phyloP scores from a whole-genome alignment of 2,888 invertebrate genomes.

The Minunthozetes semirufus region DNA sequence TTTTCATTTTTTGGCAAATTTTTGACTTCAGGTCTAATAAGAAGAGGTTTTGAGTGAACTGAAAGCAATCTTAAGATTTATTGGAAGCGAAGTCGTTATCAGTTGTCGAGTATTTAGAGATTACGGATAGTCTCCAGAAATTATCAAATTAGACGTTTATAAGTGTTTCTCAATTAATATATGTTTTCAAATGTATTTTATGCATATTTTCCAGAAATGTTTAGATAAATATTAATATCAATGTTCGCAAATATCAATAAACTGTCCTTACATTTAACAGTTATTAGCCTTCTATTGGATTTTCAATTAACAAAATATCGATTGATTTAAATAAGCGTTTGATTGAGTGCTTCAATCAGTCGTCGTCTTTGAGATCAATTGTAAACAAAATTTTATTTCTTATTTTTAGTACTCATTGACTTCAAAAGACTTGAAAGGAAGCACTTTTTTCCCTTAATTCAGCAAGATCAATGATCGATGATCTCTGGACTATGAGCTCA shows the following conservation, averaged over 20 bases:
- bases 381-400: no score
- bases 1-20: conserved; percentile 8
- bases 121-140: neutral
- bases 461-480: no score
- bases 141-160: conserved; percentile 4
- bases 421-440: no score
- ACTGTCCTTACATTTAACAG: no score
- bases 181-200: conserved; percentile 3
- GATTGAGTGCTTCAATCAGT: no score
- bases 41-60: neutral
- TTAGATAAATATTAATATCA: neutral
- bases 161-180: neutral
- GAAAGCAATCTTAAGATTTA: neutral
- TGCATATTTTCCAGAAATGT: neutral
- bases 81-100: neutral
- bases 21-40: neutral
- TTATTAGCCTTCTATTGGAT: no score
- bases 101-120: neutral
- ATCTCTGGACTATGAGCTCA: no score
- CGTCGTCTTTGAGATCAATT: no score
- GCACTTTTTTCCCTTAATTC: no score
- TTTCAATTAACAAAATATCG: no score
- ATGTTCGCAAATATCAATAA: neutral
- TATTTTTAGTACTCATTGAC: no score
- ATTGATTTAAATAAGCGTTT: no score